Base-by-base conservation (phyloP, 2,888 invertebrate genomes). In the Apeira syringaria region DNA sequence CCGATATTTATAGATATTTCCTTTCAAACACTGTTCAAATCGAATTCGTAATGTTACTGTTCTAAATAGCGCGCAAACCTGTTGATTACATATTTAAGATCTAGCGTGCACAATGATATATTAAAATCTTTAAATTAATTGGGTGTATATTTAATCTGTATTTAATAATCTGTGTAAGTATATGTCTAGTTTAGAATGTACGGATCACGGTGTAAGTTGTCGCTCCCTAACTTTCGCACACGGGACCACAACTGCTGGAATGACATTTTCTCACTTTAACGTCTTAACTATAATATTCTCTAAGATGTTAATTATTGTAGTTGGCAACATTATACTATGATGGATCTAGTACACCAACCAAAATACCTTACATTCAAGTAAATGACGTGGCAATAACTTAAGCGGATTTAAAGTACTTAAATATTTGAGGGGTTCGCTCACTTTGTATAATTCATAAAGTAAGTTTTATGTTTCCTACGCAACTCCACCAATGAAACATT, bases 351-450 rank as follows among this genome's bases (percentile, higher is more conserved):
- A 36, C 35, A 39, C 56, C 58, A 61, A 56, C 53, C 50, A 46
- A 49, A 61, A 56, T 64, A 68, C 57, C 53, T 53, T 55, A 52
- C 47, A 49, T 39, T 37, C 8, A 27, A 37, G 27, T 11, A 18
- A 22, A 38, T 22, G 29, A 45, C 10, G 33, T 50, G 56, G 56
- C 53, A 46, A 58, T 46, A 50, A 60, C 59, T 59, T 63, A 61
- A 51, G 53, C 48, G 44, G 34, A 44, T 50, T 44, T 42, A 28
- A 58, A 48, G 58, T 58, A 58, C 58, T 60, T 56, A 60, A 53
- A 56, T 51, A 46, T 63, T 57, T 58, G 64, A 68, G 64, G 70
- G 70, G 68, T 69, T 71, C 66, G 68, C 75, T 67, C 71, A 64
- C 53, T 51, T 64, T 64, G 67, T 55, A 50, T 61, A 52, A 43